Percentiles rank a stretch among this genome's conserved stretches.
These are phyloP conservation scores for Fulmarus glacialis DNA, from an alignment of 2,113 vertebrate genomes.

Conservation along the genomic window DNA sequence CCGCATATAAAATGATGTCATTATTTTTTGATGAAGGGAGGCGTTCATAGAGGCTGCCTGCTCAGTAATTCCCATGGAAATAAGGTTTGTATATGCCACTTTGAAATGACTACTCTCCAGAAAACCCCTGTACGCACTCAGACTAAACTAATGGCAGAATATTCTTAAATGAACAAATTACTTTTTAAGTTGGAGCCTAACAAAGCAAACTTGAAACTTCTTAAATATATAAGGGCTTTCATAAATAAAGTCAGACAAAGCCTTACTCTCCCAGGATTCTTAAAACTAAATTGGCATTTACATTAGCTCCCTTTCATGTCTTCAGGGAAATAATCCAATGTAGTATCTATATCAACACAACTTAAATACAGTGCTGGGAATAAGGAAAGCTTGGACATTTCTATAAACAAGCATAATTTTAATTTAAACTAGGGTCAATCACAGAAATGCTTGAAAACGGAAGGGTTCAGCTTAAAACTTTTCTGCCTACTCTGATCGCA, in stretches of 20 bases:
- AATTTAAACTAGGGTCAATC: slow-evolving; percentile 11
- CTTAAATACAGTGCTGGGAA: slow-evolving; percentile 15
- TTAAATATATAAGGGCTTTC: slow-evolving; percentile 25
- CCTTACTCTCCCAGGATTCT: not conserved
- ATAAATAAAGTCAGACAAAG: slow-evolving; percentile 35
- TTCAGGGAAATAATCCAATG: slow-evolving; percentile 48
- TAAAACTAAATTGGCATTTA: slow-evolving; percentile 60
- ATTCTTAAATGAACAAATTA: slow-evolving; percentile 12
- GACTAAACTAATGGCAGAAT: not conserved
- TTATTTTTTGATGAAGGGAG: not conserved
- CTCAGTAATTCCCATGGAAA: not conserved
- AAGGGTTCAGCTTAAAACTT: not conserved
- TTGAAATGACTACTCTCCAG: not conserved
- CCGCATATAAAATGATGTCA: not conserved
- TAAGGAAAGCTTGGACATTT: not conserved
- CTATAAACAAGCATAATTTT: slow-evolving; percentile 33
- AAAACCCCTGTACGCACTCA: not conserved
- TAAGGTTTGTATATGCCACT: not conserved
- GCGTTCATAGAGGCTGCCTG: not conserved
- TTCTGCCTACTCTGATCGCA: not conserved
- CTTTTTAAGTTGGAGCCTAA: slow-evolving; percentile 17
- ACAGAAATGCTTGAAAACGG: not conserved
- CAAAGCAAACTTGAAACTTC: slow-evolving; percentile 30
- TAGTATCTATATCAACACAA: slow-evolving; percentile 38
- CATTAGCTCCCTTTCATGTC: slow-evolving; percentile 33